phyloP scores from a whole-genome alignment of 2,113 vertebrate species.

The Dolichallabes microphthalmus region DNA sequence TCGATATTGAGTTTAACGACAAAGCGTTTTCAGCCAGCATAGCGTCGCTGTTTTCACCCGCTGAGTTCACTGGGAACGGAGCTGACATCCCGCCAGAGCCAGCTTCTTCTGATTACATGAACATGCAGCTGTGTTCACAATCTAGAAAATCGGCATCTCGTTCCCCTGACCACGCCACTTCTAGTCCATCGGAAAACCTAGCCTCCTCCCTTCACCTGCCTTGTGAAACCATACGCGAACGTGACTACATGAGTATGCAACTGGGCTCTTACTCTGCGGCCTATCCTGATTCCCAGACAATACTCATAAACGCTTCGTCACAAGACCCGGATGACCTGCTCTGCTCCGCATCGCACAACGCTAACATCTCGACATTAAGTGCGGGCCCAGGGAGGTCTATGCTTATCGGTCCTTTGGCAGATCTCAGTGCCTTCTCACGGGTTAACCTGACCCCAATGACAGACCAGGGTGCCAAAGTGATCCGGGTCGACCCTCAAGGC shows the following conservation, averaged over 20 bases:
- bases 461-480: slow-evolving; percentile 83
- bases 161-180: slow-evolving; percentile 49
- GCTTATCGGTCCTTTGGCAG: slow-evolving; percentile 56
- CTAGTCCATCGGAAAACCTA: slow-evolving; percentile 17
- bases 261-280: slow-evolving; percentile 59
- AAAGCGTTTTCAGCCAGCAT: slow-evolving; percentile 67
- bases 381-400: slow-evolving; percentile 15
- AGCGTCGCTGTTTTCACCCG: slow-evolving; percentile 49
- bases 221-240: slow-evolving; percentile 52
- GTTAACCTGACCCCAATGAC: slow-evolving; percentile 73
- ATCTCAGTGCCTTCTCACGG: slow-evolving; percentile 75
- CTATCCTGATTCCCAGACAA: slow-evolving; percentile 55
- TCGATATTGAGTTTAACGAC: slow-evolving; percentile 82
- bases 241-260: slow-evolving; percentile 80
- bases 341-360: slow-evolving; percentile 43
- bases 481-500: slow-evolving; percentile 79
- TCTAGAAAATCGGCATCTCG: slow-evolving; percentile 48
- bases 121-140: slow-evolving; percentile 76
- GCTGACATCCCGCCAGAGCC: slow-evolving; percentile 57
- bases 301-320: slow-evolving; percentile 65
- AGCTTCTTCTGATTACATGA: slow-evolving; percentile 76
- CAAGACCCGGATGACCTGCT: slow-evolving; percentile 50
- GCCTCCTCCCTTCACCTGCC: slow-evolving; percentile 29
- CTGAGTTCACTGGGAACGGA: slow-evolving; percentile 44
- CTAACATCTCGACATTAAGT: slow-evolving; percentile 12